phyloP scores from a whole-genome alignment of 2,797 vertebrate species.

The Bradypodion ventrale region DNA sequence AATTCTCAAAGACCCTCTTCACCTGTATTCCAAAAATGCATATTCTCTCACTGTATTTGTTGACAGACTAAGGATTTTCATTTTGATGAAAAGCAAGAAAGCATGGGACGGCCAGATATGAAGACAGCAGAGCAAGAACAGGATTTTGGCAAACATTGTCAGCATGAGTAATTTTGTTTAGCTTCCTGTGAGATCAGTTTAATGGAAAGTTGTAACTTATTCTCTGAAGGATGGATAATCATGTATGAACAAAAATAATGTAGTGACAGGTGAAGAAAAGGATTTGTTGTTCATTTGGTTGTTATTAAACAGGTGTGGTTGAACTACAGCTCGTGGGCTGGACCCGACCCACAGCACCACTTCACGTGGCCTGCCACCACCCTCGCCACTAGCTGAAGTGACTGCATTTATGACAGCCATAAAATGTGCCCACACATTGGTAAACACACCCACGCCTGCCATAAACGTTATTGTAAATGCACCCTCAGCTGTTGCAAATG shows the following conservation, averaged over 20 bases:
- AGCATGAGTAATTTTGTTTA: background rate
- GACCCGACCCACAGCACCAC: too few species aligned
- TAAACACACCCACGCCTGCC: too few species aligned
- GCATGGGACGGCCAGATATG: background rate
- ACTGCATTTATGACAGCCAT: too few species aligned
- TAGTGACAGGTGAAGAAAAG: slow-evolving; percentile 8
- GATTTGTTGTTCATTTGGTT: background rate
- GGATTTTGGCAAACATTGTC: background rate
- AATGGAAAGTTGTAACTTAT: background rate
- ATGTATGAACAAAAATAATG: slow-evolving; percentile 14
- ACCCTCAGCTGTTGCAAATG: too few species aligned
- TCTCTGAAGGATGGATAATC: background rate
- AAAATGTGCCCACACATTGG: too few species aligned
- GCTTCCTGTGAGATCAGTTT: background rate
- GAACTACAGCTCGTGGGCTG: too few species aligned
- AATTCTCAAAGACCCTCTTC: background rate
- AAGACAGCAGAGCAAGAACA: background rate
- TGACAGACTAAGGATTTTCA: background rate
- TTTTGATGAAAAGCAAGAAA: slow-evolving; percentile 56
- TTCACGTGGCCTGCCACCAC: too few species aligned
- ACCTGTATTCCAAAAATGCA: background rate
- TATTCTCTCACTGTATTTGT: background rate
- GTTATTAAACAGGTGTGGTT: too few species aligned
- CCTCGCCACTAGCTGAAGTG: too few species aligned
- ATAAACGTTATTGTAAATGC: too few species aligned